Base-by-base conservation (phyloP, 2,888 invertebrate species). In the Eupelmus urozonus region DNA sequence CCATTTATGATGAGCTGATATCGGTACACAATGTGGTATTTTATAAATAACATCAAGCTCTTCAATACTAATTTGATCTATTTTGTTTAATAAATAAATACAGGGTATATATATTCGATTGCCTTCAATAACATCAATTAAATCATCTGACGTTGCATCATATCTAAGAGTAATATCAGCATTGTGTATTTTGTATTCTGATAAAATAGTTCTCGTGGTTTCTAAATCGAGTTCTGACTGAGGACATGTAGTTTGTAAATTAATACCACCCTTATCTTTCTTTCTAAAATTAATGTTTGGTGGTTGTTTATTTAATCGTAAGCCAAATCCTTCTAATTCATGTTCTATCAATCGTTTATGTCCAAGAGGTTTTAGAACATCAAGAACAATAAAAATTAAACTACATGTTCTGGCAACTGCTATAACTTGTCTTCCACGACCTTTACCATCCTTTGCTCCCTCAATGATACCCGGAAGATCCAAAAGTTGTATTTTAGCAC, bases 391-490 rank as follows among this genome's bases (percentile, higher is more conserved):
- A 90, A 99, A 98, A 84, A 99, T 97, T 45, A 99, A 93, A 88
- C 97, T 97, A 90, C 99, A 99, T 0, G 99, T 99, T 73, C 99
- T 92, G 0, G 99, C 99, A 0, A 99, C 99, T 0, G 99, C 99
- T 85, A 99, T 99, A 2, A 99, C 99, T 90, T 99, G 99, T 80
- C 98, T 93, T 92, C 99, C 99, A 90, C 99, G 92, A 92, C 99
- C 99, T 90, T 99, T 99, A 81, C 99, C 99, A 89, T 99, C 99
- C 88, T 99, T 99, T 0, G 99, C 99, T 81, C 99, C 99, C 91
- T 99, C 99, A 84, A 99, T 99, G 90, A 99, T 99, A 91, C 99
- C 99, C 80, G 99, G 99, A 85, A 99, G 93, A 93, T 99, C 99
- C 11, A 99, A 92, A 76, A 99, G 91, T 96, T 99, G 90, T 88